Conservation (phyloP, 2,113 vertebrate species). For the Lampris incognitus region DNA sequence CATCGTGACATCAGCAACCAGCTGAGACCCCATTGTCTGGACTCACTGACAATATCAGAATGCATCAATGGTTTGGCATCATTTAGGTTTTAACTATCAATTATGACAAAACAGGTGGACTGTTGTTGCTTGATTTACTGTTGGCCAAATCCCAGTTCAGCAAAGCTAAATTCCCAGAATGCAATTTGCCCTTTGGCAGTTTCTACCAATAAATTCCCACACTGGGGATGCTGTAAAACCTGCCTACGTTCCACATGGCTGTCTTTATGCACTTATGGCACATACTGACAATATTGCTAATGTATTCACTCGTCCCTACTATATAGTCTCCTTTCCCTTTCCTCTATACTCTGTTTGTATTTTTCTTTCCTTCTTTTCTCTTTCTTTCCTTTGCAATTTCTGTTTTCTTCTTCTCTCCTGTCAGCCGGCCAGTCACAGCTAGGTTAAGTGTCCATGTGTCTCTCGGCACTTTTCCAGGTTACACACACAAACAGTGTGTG, state of each 20-base stretch:
- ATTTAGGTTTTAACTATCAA: not conserved
- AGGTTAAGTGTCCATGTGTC: not conserved
- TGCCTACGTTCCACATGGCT: not conserved
- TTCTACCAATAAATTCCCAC: not conserved
- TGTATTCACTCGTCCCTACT: no score
- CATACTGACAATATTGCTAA: no score
- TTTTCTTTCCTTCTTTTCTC: no score
- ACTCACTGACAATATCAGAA: not conserved
- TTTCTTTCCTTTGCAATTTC: no score
- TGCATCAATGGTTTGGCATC: not conserved
- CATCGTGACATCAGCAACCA: conserved; percentile 24
- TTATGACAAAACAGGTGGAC: not conserved
- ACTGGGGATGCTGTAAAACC: not conserved
- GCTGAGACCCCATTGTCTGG: conserved; percentile 28
- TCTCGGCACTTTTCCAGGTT: conserved; percentile 50
- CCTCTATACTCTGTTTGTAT: no score
- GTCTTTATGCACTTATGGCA: not conserved
- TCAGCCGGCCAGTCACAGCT: no score
- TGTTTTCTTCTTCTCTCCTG: no score
- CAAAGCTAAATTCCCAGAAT: not conserved
- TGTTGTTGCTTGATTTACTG: not conserved
- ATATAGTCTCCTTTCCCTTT: no score
- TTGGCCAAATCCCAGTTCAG: not conserved
- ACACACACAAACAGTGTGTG: not conserved
- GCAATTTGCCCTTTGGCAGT: no score